Evolutionary conservation across 1,140 invertebrate species (phyloP), one percentile per base, ranked within the genome.

Genomic region (Rhopalosiphum maidis): DNA sequence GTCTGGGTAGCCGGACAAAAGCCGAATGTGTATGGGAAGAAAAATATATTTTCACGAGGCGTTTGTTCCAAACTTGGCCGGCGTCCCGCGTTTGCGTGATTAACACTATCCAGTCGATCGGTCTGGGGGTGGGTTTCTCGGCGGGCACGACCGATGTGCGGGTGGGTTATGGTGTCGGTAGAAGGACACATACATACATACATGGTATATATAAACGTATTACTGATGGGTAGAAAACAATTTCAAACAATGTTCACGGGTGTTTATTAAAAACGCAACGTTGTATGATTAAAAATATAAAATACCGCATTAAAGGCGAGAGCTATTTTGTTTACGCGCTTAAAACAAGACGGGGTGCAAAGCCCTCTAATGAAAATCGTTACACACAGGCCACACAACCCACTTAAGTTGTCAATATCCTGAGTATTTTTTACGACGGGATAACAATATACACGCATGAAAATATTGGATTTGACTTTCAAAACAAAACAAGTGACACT

Each of bases 51-150:
- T 93, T 93, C 82, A 86, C 91, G 82, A 93, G 82, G 77, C 90
- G 90, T 91, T 91, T 48, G 90, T 91, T 91, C 90, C 91, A 30
- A 86, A 93, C 91, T 93, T 93, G 91, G 91, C 91, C 48, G 91
- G 35, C 91, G 55, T 93, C 77, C 77, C 91, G 91, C 91, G 91
- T 93, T 93, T 93, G 91, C 91, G 91, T 93, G 91, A 93, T 93
- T 93, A 93, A 93, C 91, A 93, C 91, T 93, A 93, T 93, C 91
- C 68, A 93, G 91, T 93, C 77, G 91, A 85, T 85, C 77, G 90
- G 68, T 46, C 43, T 23, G 68, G 30, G 60, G 60, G 89, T 77
- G 25, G 41, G 60, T 21, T 51, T 48, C 60, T 41, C 90, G 68
- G 41, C 43, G 46, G 68, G 21, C 8, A 21, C 41, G 43, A n/a